These are phyloP conservation scores for Empidonax traillii DNA, from an alignment of 2,113 vertebrate species.

Conservation along the genomic window DNA sequence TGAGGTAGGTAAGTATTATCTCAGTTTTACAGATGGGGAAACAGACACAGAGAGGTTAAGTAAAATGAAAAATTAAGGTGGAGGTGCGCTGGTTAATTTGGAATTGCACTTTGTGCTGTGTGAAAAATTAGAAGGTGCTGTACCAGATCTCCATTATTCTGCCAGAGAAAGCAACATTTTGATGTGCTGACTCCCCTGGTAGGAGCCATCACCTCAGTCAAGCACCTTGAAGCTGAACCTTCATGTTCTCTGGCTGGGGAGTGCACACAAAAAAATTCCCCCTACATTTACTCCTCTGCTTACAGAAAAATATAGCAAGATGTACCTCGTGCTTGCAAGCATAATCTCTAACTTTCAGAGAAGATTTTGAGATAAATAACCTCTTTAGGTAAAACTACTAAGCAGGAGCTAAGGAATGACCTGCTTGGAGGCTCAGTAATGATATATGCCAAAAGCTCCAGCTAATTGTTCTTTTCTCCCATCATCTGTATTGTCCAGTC, in stretches of 20 bases:
- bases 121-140: conserved; percentile 64
- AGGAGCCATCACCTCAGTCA: neutral
- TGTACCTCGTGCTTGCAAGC: neutral
- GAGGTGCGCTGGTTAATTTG: conserved; percentile 64
- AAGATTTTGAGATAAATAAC: neutral
- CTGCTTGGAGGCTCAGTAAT: neutral
- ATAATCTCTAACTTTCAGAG: neutral
- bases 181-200: conserved; percentile 22
- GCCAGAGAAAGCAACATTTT: conserved; percentile 24
- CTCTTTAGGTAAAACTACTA: neutral
- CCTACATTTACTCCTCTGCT: neutral
- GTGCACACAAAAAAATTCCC: neutral
- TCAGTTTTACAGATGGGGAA: conserved; percentile 66
- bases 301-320: neutral
- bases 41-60: conserved; percentile 62
- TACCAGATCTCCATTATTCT: conserved; percentile 48
- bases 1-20: conserved; percentile 69
- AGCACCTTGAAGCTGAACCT: neutral
- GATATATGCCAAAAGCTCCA: neutral
- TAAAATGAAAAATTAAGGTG: conserved; percentile 62
- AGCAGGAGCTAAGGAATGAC: neutral
- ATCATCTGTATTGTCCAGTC: neutral
- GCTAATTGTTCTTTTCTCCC: neutral
- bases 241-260: neutral
- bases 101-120: conserved; percentile 60